Evolutionary conservation across 2,888 invertebrate genomes (phyloP).

Genomic region (Amphipoea lucens): DNA sequence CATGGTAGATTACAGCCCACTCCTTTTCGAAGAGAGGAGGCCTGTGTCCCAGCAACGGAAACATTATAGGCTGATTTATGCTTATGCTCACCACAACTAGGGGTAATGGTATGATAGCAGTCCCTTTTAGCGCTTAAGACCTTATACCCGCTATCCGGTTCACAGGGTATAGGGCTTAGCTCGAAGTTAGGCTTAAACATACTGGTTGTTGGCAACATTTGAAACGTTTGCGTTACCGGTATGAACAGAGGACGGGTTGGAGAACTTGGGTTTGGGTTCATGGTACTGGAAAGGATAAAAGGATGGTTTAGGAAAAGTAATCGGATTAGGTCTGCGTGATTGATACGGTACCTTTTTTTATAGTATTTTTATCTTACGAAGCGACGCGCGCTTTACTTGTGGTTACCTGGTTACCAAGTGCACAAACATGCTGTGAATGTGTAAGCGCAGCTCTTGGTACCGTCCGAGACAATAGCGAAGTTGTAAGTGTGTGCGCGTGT

Average conservation of each 20-base stretch:
- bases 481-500: no score
- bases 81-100: constrained; percentile 74
- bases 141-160: constrained; percentile 59
- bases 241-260: constrained; percentile 65
- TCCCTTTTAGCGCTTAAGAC: constrained; percentile 77
- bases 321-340: not conserved
- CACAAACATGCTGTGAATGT: not conserved
- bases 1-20: not conserved
- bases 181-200: constrained; percentile 54
- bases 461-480: no score
- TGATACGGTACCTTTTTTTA: not conserved
- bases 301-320: not conserved
- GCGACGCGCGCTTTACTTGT: not conserved
- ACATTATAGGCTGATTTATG: not conserved
- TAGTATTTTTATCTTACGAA: not conserved
- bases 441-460: not conserved
- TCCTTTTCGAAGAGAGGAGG: not conserved
- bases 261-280: constrained; percentile 50
- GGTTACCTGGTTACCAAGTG: not conserved
- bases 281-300: constrained; percentile 53
- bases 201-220: constrained; percentile 74
- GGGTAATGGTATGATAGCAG: constrained; percentile 77
- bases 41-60: not conserved
- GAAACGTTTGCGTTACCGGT: constrained; percentile 81
- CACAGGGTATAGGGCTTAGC: constrained; percentile 65